Conservation (phyloP, 2,888 invertebrate species). For the Homarus gammarus region DNA sequence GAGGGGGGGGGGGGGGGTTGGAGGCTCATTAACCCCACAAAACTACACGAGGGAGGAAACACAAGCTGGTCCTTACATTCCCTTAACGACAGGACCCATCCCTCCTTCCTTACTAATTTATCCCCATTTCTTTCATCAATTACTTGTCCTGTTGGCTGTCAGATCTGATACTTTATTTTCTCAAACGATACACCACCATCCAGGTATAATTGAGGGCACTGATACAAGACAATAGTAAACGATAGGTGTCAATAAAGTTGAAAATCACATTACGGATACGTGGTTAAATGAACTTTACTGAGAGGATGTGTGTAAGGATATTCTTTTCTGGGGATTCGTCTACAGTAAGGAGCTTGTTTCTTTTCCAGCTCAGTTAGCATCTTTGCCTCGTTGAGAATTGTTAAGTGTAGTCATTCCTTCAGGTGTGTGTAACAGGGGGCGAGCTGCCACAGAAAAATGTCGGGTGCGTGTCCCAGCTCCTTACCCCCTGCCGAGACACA, state of each 20-base stretch:
- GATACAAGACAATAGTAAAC: constrained; percentile 10
- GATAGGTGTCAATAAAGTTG: not conserved
- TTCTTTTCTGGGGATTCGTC: not conserved
- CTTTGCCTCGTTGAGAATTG: constrained; percentile 46
- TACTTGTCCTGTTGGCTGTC: constrained; percentile 43
- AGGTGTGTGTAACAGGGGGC: constrained; percentile 8
- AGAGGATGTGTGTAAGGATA: not conserved
- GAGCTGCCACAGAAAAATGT: constrained; percentile 24
- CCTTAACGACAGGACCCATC: no score
- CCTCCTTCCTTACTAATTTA: not conserved
- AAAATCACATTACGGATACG: not conserved
- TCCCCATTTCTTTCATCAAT: constrained; percentile 38
- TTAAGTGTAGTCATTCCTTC: constrained; percentile 50
- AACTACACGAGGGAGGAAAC: no score
- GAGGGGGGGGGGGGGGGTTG: no score
- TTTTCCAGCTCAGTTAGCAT: constrained; percentile 60
- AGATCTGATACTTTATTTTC: constrained; percentile 27
- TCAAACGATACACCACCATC: constrained; percentile 17
- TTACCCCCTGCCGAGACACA: constrained; percentile 22
- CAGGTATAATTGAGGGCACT: no score
- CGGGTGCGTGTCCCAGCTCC: not conserved
- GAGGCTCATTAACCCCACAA: no score
- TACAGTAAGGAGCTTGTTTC: constrained; percentile 44
- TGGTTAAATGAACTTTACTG: not conserved
- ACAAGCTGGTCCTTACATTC: no score